These are phyloP conservation scores for Ophion slaviceki DNA, from an alignment of 2,888 invertebrate genomes.

Conservation along the genomic window DNA sequence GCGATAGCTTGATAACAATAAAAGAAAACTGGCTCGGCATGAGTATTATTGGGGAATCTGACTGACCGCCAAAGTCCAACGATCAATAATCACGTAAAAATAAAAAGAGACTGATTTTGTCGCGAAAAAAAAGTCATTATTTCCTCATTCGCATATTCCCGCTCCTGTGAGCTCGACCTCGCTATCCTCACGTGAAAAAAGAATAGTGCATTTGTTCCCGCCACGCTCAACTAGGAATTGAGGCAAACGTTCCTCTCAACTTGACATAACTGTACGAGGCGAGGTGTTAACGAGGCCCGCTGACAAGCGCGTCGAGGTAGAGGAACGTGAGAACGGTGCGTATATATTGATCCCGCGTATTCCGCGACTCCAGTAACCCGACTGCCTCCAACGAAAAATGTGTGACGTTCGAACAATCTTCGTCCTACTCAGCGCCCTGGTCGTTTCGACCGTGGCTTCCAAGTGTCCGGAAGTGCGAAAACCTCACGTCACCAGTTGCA, in stretches of 20 bases:
- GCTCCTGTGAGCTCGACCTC: neutral
- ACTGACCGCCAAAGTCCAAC: neutral
- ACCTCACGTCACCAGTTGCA: conserved; percentile 78
- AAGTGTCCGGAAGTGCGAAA: conserved; percentile 78
- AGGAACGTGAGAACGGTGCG: conserved; percentile 73
- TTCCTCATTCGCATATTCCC: neutral
- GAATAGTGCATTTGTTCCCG: neutral
- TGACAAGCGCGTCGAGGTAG: conserved; percentile 12
- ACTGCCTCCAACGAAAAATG: conserved; percentile 55
- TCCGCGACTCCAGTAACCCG: conserved; percentile 60
- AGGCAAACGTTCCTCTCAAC: conserved; percentile 42
- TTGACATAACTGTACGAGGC: conserved; percentile 68
- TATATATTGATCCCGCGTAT: conserved; percentile 66
- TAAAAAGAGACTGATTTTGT: neutral
- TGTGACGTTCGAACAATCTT: conserved; percentile 27
- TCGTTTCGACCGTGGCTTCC: conserved; percentile 65
- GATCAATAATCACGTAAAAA: neutral
- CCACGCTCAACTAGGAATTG: conserved; percentile 32
- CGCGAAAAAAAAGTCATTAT: neutral
- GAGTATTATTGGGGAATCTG: neutral
- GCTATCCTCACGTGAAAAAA: neutral
- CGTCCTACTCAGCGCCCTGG: conserved; percentile 30
- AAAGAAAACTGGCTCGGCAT: neutral
- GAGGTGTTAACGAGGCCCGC: conserved; percentile 64
- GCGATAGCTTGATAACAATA: neutral